A percentile compares a stretch with the other conserved stretches of the same genome.
phyloP scores from a whole-genome alignment of 2,113 vertebrate genomes.

The Myrmecobius fasciatus region DNA sequence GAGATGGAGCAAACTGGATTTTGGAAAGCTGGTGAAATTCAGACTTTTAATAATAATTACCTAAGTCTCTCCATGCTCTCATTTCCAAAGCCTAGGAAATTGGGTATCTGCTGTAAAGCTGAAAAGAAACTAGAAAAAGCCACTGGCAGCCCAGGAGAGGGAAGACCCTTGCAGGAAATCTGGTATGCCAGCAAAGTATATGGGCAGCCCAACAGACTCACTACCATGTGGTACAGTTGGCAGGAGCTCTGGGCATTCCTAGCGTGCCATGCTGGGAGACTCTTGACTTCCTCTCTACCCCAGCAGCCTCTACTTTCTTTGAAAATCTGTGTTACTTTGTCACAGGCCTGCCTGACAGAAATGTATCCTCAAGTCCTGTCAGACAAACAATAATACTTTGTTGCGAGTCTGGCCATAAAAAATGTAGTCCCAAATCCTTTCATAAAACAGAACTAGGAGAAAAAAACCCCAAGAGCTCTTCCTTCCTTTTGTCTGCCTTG shows the following conservation, averaged over 20 bases:
- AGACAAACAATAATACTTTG: background rate
- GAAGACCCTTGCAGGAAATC: constrained; percentile 1
- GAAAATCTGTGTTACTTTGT: background rate
- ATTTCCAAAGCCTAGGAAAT: background rate
- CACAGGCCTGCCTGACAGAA: background rate
- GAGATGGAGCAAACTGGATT: background rate
- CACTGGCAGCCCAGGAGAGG: background rate
- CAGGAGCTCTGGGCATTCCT: background rate
- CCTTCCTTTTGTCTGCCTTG: background rate
- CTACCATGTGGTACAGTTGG: background rate
- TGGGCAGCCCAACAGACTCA: background rate
- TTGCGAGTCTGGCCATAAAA: background rate
- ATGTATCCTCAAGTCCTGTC: background rate
- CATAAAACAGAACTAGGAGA: background rate
- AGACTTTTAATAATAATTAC: background rate
- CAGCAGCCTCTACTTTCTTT: background rate
- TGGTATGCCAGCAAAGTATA: background rate
- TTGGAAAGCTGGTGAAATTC: background rate
- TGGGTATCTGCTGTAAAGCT: background rate
- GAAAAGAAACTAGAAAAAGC: background rate
- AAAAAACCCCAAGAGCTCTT: background rate
- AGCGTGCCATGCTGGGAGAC: background rate
- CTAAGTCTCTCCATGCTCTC: background rate
- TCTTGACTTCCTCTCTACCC: background rate
- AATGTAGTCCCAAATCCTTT: background rate